Conservation (phyloP, 2,113 vertebrate species). For the Chaenocephalus aceratus region DNA sequence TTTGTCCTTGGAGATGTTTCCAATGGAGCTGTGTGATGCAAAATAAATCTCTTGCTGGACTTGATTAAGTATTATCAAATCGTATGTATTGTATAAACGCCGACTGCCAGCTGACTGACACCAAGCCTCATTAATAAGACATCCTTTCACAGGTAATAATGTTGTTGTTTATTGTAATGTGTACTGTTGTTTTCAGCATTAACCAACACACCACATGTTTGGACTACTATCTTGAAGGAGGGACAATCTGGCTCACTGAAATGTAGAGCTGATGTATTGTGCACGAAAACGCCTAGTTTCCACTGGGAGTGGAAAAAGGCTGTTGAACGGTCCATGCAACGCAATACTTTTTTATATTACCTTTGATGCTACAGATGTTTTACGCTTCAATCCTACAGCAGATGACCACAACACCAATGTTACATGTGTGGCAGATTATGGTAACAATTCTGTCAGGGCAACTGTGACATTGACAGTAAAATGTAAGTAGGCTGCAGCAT, state of each 20-base stretch:
- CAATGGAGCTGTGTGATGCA: too few species aligned
- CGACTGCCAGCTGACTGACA: too few species aligned
- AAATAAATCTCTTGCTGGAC: too few species aligned
- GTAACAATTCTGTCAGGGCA: background rate
- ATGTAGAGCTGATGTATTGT: fast-evolving
- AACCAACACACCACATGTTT: background rate
- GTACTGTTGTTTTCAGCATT: slow-evolving; percentile 22
- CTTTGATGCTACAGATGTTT: too few species aligned
- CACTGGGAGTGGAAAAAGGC: slow-evolving; percentile 2
- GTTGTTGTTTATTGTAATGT: background rate
- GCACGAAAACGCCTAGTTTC: fast-evolving
- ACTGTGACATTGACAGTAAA: slow-evolving; percentile 35
- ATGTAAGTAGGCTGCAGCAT: slow-evolving; percentile 29
- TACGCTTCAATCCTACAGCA: background rate
- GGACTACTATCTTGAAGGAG: background rate
- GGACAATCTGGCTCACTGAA: fast-evolving
- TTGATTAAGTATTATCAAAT: too few species aligned
- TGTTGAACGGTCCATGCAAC: background rate
- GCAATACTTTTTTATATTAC: too few species aligned
- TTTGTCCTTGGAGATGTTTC: too few species aligned
- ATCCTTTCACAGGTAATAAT: too few species aligned
- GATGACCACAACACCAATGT: slow-evolving; percentile 39
- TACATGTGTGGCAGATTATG: slow-evolving; percentile 32
- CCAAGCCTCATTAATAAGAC: too few species aligned
- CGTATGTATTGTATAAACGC: too few species aligned